Base-by-base conservation (phyloP, 2,797 vertebrate species). In the Anguilla marmorata region DNA sequence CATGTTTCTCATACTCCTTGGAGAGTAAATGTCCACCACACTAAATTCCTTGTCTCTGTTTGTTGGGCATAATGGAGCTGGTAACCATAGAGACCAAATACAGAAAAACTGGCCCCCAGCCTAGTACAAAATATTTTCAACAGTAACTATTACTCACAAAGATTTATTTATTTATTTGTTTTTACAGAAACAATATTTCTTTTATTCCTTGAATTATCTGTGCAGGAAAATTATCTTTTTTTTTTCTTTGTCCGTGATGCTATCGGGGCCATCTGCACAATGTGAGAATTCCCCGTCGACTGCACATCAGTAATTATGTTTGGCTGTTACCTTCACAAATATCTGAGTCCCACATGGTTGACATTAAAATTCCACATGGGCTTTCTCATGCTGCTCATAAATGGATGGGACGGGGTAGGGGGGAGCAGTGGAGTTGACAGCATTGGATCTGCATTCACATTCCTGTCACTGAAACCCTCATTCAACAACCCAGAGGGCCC, bases 281-380 rank as follows among this genome's bases (percentile, higher is more conserved):
- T 76, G 21, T 74, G 66, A 56, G 50, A 60, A 1, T n/a, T 48
- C 30, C 56, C 72, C 72, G 0, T 74, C 14, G 21, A 50, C 54
- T 37, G 72, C 8, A 11, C 69, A n/a, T 85, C 58, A 5, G 85
- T 85, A 79, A 84, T 66, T 27, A 45, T 50, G 30, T 33, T 83
- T 89, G 30, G 85, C 74, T 69, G 48, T 50, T 27, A 27, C 85
- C 52, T 80, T 74, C 63, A 11, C 63, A 69, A 66, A 27, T 72
- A 27, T 76, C 54, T n/a, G 54, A 37, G 50, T 84, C 63, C 86
- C 88, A 86, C 79, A 84, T 89, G 88, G 79, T 86, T 84, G 48
- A 84, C 85, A 89, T 89, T 89, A 89, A 86, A 86, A 89, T 89
- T 74, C 88, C 85, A 45, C 63, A 84, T 72, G 85, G 63, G 41